phyloP scores from a whole-genome alignment of 2,797 vertebrate species.

The Nasua narica region DNA sequence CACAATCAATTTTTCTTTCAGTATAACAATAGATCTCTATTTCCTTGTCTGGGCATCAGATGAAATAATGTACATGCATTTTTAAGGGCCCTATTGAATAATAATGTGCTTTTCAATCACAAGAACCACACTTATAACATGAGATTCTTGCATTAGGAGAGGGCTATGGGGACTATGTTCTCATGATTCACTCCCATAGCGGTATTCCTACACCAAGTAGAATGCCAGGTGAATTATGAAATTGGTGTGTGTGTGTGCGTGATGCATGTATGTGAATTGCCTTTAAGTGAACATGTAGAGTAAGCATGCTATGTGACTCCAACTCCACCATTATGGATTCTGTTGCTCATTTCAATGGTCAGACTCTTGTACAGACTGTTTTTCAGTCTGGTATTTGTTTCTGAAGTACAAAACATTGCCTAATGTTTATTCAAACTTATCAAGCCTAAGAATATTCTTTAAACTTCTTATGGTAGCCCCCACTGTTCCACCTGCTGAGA shows the following conservation, averaged over 20 bases:
- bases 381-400: not conserved
- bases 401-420: not conserved
- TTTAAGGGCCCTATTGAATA: not conserved
- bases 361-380: not conserved
- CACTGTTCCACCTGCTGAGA: constrained; percentile 56
- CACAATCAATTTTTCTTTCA: not conserved
- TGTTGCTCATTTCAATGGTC: not conserved
- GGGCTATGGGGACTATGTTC: not conserved
- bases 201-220: not conserved
- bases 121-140: not conserved
- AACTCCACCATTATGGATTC: not conserved
- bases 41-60: not conserved
- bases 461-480: not conserved
- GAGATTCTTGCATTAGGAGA: not conserved
- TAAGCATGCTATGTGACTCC: not conserved
- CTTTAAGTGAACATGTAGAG: not conserved
- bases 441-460: constrained; percentile 49
- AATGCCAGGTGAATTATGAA: not conserved
- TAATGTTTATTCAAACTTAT: constrained; percentile 52
- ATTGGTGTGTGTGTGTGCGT: not conserved
- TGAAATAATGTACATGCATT: not conserved
- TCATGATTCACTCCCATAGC: not conserved
- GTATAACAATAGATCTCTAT: not conserved
- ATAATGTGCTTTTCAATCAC: not conserved
- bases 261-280: not conserved